Conservation (phyloP, 2,888 invertebrate genomes). For the Synergus umbraculus region DNA sequence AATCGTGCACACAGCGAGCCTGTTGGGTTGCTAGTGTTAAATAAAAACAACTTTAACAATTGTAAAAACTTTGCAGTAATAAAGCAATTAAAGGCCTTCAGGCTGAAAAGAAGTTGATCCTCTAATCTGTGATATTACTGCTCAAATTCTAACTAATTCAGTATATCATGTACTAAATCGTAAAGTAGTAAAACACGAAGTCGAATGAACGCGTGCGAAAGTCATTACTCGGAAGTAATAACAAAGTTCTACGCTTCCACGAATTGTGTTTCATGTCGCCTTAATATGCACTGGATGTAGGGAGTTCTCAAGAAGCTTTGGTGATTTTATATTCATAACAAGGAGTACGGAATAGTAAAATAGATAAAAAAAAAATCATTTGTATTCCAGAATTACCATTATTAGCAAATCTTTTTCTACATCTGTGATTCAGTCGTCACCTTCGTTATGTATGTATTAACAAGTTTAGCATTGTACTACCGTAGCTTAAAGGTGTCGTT, state of each 20-base stretch:
- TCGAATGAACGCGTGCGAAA: constrained; percentile 17
- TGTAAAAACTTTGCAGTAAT: not conserved
- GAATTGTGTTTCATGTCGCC: constrained; percentile 29
- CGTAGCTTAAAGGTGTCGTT: constrained; percentile 57
- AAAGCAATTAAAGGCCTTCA: not conserved
- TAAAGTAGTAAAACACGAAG: constrained; percentile 11
- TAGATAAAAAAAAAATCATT: not conserved
- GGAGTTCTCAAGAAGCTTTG: constrained; percentile 5
- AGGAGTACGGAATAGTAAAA: no score
- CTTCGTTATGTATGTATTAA: constrained; percentile 4
- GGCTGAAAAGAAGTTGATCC: not conserved
- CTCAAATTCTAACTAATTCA: not conserved
- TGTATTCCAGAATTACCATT: not conserved
- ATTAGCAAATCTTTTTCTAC: not conserved
- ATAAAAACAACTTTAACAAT: not conserved
- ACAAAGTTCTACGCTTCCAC: constrained; percentile 30
- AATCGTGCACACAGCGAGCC: no score
- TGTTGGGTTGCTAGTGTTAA: no score
- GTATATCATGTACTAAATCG: constrained; percentile 11
- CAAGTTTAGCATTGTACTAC: not conserved
- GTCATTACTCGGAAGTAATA: constrained; percentile 20
- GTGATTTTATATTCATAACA: not conserved
- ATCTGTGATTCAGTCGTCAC: constrained; percentile 31
- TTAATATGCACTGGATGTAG: constrained; percentile 30
- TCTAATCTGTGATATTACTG: constrained; percentile 8